Base-by-base conservation (phyloP, 2,888 invertebrate species). In the Drosophila eohydei region DNA sequence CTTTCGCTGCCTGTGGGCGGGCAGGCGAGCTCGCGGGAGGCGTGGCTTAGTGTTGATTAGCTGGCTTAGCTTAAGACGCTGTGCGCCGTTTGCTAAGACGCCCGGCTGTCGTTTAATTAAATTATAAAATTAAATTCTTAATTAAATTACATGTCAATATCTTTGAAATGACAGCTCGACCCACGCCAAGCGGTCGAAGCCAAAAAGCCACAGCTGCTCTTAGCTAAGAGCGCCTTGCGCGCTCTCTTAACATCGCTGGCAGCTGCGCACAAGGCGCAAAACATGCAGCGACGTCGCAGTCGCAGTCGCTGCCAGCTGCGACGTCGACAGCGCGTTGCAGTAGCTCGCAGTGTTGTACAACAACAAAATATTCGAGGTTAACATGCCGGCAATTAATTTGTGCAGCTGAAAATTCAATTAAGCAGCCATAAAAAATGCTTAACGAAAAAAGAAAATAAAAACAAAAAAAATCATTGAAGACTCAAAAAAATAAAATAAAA, bases 371-470 rank as follows among this genome's bases (percentile, higher is more conserved):
- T 67, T 78, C 69, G 72, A 81, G 75, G 78, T 83, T 81, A 80
- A 85, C 59, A 74, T 66, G 80, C 80, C 75, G 83, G 80, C 73
- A 85, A 81, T 81, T 79, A 84, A 76, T 73, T 78, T 79, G 65
- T 73, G 80, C 77, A 70, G 71, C 55, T 62, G 50, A 80, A 80
- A 81, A 81, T 80, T 81, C 81, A 81, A 81, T 81, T 78, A 81
- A 55, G 77, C 72, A 81, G 71, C 70, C 75, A 81, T 81, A 72
- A 75, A 80, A 81, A 74, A 71, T 56, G 60, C 60, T 58, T 28
- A 38, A 56, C 26, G 41, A 21, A 58, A 58, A 12, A 30, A 3
- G 8, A 43, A 48, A 38, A 40, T 3, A 40, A 12, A 41, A 1
- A 28, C 34, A 8, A 30, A 50, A 36, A 36, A 40, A n/a, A 54